A percentile compares a stretch with the other conserved stretches of the same genome.
These are phyloP conservation scores for Nixonia krombeini DNA, from an alignment of 1,140 invertebrate genomes.

Conservation along the genomic window DNA sequence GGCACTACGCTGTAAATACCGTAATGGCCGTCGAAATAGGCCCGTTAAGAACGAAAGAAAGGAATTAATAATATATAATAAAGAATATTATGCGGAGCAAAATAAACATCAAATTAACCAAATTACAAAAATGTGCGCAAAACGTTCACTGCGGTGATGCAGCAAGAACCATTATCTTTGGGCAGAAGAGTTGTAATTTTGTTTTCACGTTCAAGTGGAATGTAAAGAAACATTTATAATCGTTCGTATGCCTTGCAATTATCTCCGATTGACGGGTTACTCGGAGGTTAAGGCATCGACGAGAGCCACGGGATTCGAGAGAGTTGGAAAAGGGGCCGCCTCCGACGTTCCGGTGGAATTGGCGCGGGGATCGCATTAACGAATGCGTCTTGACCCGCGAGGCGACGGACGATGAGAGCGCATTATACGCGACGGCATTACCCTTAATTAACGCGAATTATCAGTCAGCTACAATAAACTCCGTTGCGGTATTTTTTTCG, in stretches of 20 bases:
- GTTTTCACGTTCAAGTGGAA: conserved; percentile 24
- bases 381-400: conserved; percentile 47
- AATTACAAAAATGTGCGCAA: background rate
- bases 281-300: conserved; percentile 35
- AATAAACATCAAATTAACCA: too few species aligned
- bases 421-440: conserved; percentile 42
- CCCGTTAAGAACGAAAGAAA: too few species aligned
- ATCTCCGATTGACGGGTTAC: conserved; percentile 43
- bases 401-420: conserved; percentile 39
- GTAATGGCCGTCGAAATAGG: too few species aligned
- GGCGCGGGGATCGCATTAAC: conserved; percentile 50
- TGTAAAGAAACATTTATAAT: conserved; percentile 30
- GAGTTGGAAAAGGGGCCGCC: conserved; percentile 35
- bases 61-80: too few species aligned
- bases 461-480: conserved; percentile 34
- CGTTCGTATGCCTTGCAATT: conserved; percentile 31
- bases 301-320: conserved; percentile 31
- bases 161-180: background rate
- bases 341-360: conserved; percentile 40
- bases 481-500: conserved; percentile 22
- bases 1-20: too few species aligned
- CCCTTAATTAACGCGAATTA: conserved; percentile 46
- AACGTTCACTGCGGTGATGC: background rate
- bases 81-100: too few species aligned
- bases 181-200: conserved; percentile 33